Percentiles rank a stretch among this genome's conserved stretches.
Evolutionary conservation across 37 sponge, comb jelly and placozoan species (phyloP).

Genomic region (Beroe forskalii): DNA sequence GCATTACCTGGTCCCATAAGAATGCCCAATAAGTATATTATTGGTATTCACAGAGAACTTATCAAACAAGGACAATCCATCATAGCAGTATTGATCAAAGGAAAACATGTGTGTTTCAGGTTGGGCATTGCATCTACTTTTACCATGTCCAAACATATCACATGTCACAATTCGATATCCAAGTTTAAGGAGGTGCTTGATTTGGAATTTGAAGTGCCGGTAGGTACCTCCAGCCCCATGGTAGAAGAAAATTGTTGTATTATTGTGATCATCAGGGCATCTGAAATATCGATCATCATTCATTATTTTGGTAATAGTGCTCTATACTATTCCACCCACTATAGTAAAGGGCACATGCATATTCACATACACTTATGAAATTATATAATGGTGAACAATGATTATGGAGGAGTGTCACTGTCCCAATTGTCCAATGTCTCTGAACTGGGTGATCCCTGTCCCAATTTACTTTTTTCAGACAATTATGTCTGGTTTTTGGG

Average conservation of each 20-base stretch:
- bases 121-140: background rate
- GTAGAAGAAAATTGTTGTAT: constrained; percentile 14
- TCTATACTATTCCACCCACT: background rate
- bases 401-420: too few species aligned
- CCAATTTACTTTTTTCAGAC: too few species aligned
- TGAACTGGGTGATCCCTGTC: too few species aligned
- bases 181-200: background rate
- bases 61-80: constrained; percentile 50
- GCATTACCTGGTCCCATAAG: constrained; percentile 60
- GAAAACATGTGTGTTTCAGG: constrained; percentile 42
- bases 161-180: constrained; percentile 41
- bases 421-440: too few species aligned
- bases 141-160: constrained; percentile 60
- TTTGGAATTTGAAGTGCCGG: constrained; percentile 29
- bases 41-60: background rate
- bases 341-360: background rate
- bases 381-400: background rate
- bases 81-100: constrained; percentile 60
- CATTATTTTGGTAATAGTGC: background rate
- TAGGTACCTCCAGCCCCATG: constrained; percentile 53
- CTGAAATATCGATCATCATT: background rate
- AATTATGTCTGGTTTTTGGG: too few species aligned
- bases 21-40: constrained; percentile 28
- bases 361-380: background rate
- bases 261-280: constrained; percentile 22